phyloP scores from a whole-genome alignment of 2,797 vertebrate species.

The Megalops cyprinoides region DNA sequence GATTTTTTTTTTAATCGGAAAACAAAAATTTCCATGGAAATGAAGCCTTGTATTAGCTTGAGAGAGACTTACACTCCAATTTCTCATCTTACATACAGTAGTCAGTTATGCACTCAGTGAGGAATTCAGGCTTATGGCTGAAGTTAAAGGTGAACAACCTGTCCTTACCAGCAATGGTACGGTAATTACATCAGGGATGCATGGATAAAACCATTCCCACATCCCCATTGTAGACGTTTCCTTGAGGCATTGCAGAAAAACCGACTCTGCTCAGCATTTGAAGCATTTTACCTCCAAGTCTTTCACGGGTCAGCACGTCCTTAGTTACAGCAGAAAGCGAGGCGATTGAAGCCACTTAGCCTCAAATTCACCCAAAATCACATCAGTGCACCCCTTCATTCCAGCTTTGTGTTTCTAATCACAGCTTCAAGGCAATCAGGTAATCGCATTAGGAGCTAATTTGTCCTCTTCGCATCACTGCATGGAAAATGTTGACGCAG shows the following conservation, averaged over 20 bases:
- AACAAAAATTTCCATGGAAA: neutral
- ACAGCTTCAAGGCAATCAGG: conserved; percentile 4
- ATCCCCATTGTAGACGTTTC: neutral
- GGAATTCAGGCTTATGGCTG: neutral
- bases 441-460: conserved; percentile 5
- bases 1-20: neutral
- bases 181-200: neutral
- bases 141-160: neutral
- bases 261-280: neutral
- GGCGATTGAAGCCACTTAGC: conserved; percentile 22
- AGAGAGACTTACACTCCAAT: neutral
- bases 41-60: neutral
- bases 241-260: neutral
- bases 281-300: conserved; percentile 20
- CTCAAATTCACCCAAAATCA: conserved; percentile 23
- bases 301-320: conserved; percentile 43
- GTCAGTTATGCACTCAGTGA: neutral
- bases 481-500: neutral
- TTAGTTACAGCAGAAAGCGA: conserved; percentile 49
- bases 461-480: neutral
- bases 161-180: neutral
- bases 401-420: conserved; percentile 14
- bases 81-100: neutral
- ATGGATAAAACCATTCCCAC: conserved; percentile 1
- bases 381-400: neutral